These are phyloP conservation scores for Decapterus maruadsi DNA, from an alignment of 2,797 vertebrate species.

Conservation along the genomic window DNA sequence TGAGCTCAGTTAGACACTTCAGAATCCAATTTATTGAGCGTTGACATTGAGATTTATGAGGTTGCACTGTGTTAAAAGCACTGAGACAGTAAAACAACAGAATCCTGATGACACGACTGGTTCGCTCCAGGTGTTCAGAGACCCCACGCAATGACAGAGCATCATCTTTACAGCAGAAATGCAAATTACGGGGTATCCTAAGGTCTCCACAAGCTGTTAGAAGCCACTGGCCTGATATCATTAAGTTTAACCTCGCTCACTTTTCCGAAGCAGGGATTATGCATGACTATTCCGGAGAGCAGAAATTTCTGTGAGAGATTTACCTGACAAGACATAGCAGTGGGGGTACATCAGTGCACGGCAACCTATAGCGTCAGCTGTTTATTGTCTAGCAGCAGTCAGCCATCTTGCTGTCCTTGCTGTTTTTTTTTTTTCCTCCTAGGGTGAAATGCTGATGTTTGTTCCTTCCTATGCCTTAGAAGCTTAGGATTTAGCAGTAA, in stretches of 20 bases:
- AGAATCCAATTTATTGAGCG: slow-evolving; percentile 51
- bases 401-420: slow-evolving; percentile 83
- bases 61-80: slow-evolving; percentile 51
- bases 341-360: slow-evolving; percentile 64
- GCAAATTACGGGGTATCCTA: slow-evolving; percentile 62
- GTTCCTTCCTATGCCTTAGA: slow-evolving; percentile 66
- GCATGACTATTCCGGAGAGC: slow-evolving; percentile 51
- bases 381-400: slow-evolving; percentile 75
- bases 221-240: slow-evolving; percentile 61
- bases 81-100: slow-evolving; percentile 56
- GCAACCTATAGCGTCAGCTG: slow-evolving; percentile 80
- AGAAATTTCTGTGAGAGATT: slow-evolving; percentile 54
- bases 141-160: slow-evolving; percentile 42
- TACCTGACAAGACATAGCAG: slow-evolving; percentile 64
- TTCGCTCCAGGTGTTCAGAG: slow-evolving; percentile 64
- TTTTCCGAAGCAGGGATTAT: slow-evolving; percentile 52
- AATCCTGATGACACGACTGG: slow-evolving; percentile 61
- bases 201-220: slow-evolving; percentile 58
- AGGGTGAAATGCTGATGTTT: slow-evolving; percentile 82
- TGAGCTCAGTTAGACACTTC: slow-evolving; percentile 40
- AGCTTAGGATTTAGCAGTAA: slow-evolving; percentile 64
- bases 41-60: slow-evolving; percentile 65
- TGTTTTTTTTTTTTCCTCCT: slow-evolving; percentile 63
- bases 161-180: slow-evolving; percentile 56
- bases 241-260: slow-evolving; percentile 62